A percentile compares a stretch with the other conserved stretches of the same genome.
Conservation (phyloP, 2,888 invertebrate species). For the Zeuzera pyrina region DNA sequence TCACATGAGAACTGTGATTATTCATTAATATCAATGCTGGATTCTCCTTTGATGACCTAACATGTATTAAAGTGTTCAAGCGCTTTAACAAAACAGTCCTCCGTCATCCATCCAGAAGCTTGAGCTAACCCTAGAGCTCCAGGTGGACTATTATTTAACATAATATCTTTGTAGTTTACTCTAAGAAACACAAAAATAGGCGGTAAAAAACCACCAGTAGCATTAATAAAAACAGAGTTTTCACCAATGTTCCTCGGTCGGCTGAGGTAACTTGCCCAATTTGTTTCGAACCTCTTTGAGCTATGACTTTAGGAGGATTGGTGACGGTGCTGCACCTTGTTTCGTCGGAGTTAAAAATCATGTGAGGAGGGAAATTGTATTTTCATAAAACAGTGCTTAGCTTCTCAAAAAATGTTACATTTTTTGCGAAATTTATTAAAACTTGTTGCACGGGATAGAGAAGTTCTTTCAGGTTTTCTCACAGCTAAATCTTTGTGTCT, state of each 20-base stretch:
- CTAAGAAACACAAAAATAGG: constrained; percentile 14
- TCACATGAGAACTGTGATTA: constrained; percentile 16
- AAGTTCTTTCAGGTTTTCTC: constrained; percentile 15
- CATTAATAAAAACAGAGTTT: constrained; percentile 11
- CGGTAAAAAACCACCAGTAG: constrained; percentile 13
- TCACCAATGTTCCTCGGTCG: constrained; percentile 10
- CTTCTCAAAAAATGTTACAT: constrained; percentile 13
- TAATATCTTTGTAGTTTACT: constrained; percentile 14
- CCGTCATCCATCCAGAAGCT: constrained; percentile 17
- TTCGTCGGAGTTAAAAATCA: constrained; percentile 12
- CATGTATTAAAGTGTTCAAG: constrained; percentile 17
- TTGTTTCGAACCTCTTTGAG: constrained; percentile 13
- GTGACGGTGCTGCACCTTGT: constrained; percentile 14
- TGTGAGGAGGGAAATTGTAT: constrained; percentile 10
- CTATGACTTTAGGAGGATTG: constrained; percentile 15
- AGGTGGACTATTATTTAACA: constrained; percentile 14
- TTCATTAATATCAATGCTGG: constrained; percentile 16
- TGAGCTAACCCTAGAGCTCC: constrained; percentile 14
- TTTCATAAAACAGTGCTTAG: constrained; percentile 9
- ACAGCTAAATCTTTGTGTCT: constrained; percentile 11
- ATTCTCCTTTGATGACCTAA: constrained; percentile 16
- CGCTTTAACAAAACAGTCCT: constrained; percentile 14
- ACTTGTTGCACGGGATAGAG: constrained; percentile 12
- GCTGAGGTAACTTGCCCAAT: constrained; percentile 15
- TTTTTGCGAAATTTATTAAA: constrained; percentile 13